Percentiles rank a stretch among this genome's conserved stretches.
Conservation (phyloP, 2,888 invertebrate genomes). For the Brenthis ino region DNA sequence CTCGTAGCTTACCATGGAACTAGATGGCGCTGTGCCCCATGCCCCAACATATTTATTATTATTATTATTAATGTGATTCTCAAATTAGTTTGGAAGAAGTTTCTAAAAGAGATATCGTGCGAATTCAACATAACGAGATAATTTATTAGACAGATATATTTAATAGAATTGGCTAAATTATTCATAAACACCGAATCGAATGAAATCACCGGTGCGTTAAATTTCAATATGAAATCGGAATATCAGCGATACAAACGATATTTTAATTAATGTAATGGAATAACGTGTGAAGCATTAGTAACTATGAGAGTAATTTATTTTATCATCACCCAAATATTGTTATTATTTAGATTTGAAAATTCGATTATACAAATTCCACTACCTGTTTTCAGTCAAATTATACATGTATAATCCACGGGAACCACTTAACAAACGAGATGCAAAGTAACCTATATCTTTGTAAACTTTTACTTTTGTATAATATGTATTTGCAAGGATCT, state of each 20-base stretch:
- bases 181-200: conserved; percentile 26
- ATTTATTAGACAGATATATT: neutral
- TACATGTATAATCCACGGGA: no score
- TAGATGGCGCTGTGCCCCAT: no score
- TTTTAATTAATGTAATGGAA: conserved; percentile 17
- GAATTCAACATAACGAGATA: neutral
- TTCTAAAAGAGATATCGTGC: no score
- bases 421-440: no score
- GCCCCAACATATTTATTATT: no score
- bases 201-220: conserved; percentile 32
- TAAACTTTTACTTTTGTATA: no score
- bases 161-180: conserved; percentile 23
- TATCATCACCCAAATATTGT: neutral
- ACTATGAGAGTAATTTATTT: conserved; percentile 1
- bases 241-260: conserved; percentile 19
- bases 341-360: neutral
- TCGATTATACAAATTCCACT: neutral
- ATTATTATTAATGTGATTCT: no score
- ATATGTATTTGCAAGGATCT: no score
- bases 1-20: no score
- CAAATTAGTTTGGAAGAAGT: no score
- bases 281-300: conserved; percentile 15
- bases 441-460: no score
- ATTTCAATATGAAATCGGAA: conserved; percentile 35
- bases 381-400: no score